Evolutionary conservation across 2,797 vertebrate genomes (phyloP).

Genomic region (Silurus aristotelis): DNA sequence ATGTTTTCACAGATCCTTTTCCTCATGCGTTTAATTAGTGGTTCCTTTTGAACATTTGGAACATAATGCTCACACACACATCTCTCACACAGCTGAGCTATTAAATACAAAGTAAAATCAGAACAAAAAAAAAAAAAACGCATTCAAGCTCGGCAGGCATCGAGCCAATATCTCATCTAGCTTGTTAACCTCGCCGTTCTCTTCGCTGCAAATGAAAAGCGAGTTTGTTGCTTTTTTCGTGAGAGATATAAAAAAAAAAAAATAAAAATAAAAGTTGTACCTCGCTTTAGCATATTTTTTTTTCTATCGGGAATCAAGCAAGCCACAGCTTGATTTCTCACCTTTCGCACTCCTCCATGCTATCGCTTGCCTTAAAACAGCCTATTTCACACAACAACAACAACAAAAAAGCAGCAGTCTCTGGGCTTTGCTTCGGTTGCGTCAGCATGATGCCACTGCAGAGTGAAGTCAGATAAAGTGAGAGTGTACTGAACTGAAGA

Average conservation of each 20-base stretch:
- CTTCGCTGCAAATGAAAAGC: background rate
- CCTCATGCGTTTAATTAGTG: background rate
- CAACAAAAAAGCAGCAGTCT: background rate
- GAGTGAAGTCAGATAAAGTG: constrained; percentile 19
- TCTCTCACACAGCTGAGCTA: background rate
- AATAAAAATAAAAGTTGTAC: no score
- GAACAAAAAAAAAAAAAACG: background rate
- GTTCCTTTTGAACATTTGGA: background rate
- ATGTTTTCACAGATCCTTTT: background rate
- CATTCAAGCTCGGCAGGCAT: background rate
- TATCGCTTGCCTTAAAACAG: constrained; percentile 1
- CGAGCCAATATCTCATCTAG: background rate
- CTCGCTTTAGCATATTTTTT: background rate
- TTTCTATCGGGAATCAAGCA: constrained; percentile 22
- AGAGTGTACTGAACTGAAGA: constrained; percentile 25
- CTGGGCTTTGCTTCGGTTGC: background rate
- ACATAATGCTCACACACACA: background rate
- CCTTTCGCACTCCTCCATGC: background rate
- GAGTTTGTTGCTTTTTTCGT: background rate
- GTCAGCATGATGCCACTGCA: constrained; percentile 7
- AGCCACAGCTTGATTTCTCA: background rate
- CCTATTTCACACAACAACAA: constrained; percentile 6
- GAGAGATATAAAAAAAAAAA: constrained; percentile 32
- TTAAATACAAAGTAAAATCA: background rate
- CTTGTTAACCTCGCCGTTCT: constrained; percentile 10